Conservation (phyloP, 2,113 vertebrate genomes). For the Calidris pygmaea region DNA sequence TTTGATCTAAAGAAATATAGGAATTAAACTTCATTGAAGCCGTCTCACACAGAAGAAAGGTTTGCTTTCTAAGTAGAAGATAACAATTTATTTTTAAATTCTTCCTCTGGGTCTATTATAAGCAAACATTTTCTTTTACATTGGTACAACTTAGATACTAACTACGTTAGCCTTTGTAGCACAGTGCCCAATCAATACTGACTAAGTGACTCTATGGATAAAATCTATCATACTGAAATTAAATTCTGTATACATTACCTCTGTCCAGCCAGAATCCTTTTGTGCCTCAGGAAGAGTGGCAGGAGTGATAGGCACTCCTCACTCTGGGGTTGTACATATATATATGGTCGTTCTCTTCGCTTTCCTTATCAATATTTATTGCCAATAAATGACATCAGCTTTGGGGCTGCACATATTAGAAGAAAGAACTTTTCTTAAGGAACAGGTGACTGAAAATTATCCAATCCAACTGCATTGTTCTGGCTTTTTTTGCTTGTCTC, state of each 20-base stretch:
- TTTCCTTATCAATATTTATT: slow-evolving; percentile 22
- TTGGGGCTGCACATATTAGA: background rate
- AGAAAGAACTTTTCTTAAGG: background rate
- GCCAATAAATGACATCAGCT: background rate
- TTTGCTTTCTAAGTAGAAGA: background rate
- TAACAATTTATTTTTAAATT: background rate
- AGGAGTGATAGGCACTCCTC: background rate
- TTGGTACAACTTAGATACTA: background rate
- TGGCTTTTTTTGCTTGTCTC: background rate
- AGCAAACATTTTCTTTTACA: background rate
- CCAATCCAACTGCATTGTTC: background rate
- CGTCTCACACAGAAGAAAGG: background rate
- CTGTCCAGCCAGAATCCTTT: background rate
- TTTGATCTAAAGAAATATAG: background rate
- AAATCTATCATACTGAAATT: background rate
- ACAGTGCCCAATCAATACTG: background rate
- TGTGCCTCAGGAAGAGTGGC: background rate
- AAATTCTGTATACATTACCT: slow-evolving; percentile 27
- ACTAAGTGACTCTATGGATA: background rate
- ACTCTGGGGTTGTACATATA: background rate
- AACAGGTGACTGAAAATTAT: background rate
- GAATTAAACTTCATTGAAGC: background rate
- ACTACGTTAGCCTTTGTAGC: background rate
- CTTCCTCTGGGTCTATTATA: background rate
- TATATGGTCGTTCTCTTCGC: background rate